Base-by-base conservation (phyloP, 2,888 invertebrate genomes). In the Myathropa florea region DNA sequence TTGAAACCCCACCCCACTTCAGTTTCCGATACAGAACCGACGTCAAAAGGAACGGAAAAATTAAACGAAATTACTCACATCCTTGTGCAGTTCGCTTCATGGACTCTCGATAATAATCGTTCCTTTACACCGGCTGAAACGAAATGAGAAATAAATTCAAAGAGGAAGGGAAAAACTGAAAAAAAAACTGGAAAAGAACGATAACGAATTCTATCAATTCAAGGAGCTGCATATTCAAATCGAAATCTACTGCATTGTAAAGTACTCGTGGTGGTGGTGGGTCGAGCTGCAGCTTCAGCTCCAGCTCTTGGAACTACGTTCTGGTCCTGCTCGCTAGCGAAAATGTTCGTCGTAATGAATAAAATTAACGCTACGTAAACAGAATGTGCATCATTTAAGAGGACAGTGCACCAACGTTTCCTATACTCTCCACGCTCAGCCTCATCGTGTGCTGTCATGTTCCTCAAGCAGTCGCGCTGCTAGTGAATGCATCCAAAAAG, bases 341-440 rank as follows among this genome's bases (percentile, higher is more conserved):
- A 68, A 67, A 55, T 39, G 57, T 39, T 78, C 55, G 24, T 10
- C 33, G 71, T 80, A 84, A 85, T 85, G 84, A 85, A 85, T 85
- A 81, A 85, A 85, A 85, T 81, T 81, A 85, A 80, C 76, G 81
- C 77, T 68, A 68, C 80, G 72, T 73, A 73, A 77, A 81, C 81
- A 72, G 75, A 77, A 73, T 73, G 59, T 85, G 67, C 76, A 80
- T 64, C 76, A 81, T 81, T 85, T 85, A 85, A 77, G 71, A 68
- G 84, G 71, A 76, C 57, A 72, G 84, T 81, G 76, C 76, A 70
- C 39, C 60, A 80, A n/a, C 21, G 53, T n/a, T n/a, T n/a, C n/a
- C n/a, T n/a, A n/a, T n/a, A n/a, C 46, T 79, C 28, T 30, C 55
- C 33, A 36, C 23, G 33, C 65, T 30, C 23, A 36, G 33, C 24